phyloP scores from a whole-genome alignment of 1,140 invertebrate genomes.

The Zaprionus inermis region DNA sequence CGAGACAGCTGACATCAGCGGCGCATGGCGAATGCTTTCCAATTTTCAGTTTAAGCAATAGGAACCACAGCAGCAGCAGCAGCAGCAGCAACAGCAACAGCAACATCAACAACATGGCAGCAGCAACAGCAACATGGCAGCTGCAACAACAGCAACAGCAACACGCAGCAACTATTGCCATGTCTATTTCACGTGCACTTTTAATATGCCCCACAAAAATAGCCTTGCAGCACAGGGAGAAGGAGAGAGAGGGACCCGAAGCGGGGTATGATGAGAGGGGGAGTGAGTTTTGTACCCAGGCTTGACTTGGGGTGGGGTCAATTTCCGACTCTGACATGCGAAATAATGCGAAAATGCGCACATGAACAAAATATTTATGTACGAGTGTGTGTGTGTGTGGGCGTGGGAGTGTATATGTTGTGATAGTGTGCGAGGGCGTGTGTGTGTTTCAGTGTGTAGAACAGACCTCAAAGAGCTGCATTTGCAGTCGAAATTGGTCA shows the following conservation, averaged over 20 bases:
- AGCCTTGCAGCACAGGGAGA: slow-evolving; percentile 6
- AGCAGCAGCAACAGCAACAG: slow-evolving; percentile 10
- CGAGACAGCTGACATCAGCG: slow-evolving; percentile 37
- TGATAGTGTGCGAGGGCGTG: neutral
- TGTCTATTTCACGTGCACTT: slow-evolving; percentile 73
- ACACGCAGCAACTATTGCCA: slow-evolving; percentile 45
- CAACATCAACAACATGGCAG: slow-evolving; percentile 29
- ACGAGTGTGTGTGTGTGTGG: neutral
- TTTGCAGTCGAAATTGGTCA: slow-evolving; percentile 37
- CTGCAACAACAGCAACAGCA: slow-evolving; percentile 10
- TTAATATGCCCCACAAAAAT: slow-evolving; percentile 63
- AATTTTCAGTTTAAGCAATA: slow-evolving; percentile 67
- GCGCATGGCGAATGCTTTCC: slow-evolving; percentile 31
- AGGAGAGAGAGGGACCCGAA: neutral
- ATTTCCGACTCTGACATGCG: slow-evolving; percentile 3
- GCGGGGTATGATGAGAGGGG: neutral
- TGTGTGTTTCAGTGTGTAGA: neutral
- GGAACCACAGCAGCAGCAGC: slow-evolving; percentile 20
- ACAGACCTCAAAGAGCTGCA: slow-evolving; percentile 18
- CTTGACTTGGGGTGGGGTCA: slow-evolving; percentile 2
- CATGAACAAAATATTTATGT: slow-evolving; percentile 9
- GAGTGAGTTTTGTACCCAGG: neutral
- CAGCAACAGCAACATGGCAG: slow-evolving; percentile 28
- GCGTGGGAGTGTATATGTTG: neutral
- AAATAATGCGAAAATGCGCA: slow-evolving; percentile 9